Evolutionary conservation across 1,140 invertebrate species (phyloP).

Genomic region (Luehdorfia chinensis): DNA sequence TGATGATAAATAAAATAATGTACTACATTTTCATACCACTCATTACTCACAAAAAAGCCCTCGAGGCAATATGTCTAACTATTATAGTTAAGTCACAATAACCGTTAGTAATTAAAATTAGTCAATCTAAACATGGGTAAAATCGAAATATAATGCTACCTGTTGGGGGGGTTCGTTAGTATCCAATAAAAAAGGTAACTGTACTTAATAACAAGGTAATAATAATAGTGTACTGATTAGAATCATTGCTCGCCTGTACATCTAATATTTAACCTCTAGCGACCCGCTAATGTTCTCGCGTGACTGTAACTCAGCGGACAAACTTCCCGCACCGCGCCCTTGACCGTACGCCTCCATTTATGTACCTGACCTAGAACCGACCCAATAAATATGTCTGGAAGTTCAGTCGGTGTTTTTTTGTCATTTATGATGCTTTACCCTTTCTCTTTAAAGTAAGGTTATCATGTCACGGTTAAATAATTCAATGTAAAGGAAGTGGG

Average conservation of each 20-base stretch:
- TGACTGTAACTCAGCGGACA: background rate
- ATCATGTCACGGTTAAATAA: conserved; percentile 4
- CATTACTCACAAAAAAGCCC: no score
- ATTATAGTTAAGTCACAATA: no score
- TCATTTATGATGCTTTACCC: conserved; percentile 3
- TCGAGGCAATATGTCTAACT: no score
- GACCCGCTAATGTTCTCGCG: background rate
- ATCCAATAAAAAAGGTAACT: no score
- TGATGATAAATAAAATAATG: no score
- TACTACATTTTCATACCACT: no score
- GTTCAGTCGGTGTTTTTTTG: background rate
- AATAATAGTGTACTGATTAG: no score
- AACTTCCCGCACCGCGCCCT: background rate
- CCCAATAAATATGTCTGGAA: conserved; percentile 11
- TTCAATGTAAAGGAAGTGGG: background rate
- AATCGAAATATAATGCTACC: no score
- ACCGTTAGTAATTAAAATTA: no score
- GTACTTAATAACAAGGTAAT: no score
- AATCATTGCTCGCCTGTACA: background rate
- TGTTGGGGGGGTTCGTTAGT: no score
- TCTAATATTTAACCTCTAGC: background rate
- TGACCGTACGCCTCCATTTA: background rate
- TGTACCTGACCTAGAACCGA: background rate
- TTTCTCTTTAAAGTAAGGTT: background rate
- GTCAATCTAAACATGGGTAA: no score